Percentiles rank a stretch among this genome's conserved stretches.
These are phyloP conservation scores for Ciona savignyi DNA, from an alignment of 23 tunicate genomes.

Conservation along the genomic window DNA sequence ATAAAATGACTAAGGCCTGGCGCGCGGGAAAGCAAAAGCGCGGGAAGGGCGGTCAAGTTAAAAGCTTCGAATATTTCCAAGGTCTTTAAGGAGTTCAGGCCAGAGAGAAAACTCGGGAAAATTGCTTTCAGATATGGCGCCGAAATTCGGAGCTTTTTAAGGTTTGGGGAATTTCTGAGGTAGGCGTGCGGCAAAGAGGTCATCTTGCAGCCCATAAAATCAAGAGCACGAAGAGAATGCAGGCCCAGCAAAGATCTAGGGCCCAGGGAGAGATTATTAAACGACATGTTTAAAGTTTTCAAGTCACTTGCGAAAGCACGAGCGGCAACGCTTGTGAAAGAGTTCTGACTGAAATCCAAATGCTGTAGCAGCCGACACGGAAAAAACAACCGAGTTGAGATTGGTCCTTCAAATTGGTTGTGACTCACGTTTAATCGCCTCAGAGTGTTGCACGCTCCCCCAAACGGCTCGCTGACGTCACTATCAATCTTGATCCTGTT, in stretches of 20 bases:
- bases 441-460: conserved; percentile 1
- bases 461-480: conserved; percentile 9
- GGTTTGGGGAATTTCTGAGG: not conserved
- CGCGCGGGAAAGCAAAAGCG: not conserved
- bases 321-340: not conserved
- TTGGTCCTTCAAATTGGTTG: not conserved
- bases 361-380: not conserved
- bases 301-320: not conserved
- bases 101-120: not conserved
- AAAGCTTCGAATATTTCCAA: not conserved
- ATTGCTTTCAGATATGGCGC: not conserved
- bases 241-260: not conserved
- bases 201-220: not conserved
- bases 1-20: not conserved
- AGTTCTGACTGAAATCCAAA: not conserved
- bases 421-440: conserved; percentile 15
- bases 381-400: not conserved
- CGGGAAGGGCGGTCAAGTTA: not conserved
- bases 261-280: not conserved
- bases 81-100: not conserved
- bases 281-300: not conserved
- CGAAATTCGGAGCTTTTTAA: not conserved
- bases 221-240: not conserved
- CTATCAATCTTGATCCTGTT: not conserved
- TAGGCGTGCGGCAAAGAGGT: not conserved